Conservation (phyloP, 2,113 vertebrate species). For the Triplophysa tibetana region DNA sequence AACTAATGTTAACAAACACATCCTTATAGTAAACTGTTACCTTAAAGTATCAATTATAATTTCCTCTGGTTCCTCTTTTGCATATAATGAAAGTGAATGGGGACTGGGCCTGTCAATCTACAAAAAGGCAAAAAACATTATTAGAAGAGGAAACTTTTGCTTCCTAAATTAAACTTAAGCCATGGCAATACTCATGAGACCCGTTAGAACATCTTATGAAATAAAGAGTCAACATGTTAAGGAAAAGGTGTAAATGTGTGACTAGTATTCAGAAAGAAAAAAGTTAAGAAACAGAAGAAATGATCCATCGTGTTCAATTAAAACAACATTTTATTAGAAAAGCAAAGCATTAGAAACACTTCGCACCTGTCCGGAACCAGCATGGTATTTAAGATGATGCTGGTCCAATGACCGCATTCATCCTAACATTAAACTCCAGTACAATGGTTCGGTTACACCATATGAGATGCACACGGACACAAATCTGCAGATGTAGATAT, state of each 20-base stretch:
- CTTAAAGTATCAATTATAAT: no score
- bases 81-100: no score
- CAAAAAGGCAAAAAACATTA: no score
- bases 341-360: conserved; percentile 55
- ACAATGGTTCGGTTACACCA: conserved; percentile 49
- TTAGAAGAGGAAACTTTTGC: no score
- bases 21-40: no score
- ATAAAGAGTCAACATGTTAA: not conserved
- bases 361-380: conserved; percentile 46
- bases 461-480: conserved; percentile 45
- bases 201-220: no score
- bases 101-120: no score
- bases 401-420: conserved; percentile 42
- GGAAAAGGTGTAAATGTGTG: conserved; percentile 4
- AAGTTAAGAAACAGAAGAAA: conserved; percentile 1
- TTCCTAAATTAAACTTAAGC: no score
- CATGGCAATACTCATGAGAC: no score
- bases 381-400: conserved; percentile 43
- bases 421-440: conserved; percentile 46
- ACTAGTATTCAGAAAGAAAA: conserved; percentile 3
- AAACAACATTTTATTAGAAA: conserved; percentile 59
- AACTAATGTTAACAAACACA: no score
- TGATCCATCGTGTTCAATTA: not conserved
- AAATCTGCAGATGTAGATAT: conserved; percentile 48
- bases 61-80: no score